Evolutionary conservation across 1,140 invertebrate species (phyloP), one percentile per base, ranked within the genome.

Genomic region (Contarinia nasturtii): DNA sequence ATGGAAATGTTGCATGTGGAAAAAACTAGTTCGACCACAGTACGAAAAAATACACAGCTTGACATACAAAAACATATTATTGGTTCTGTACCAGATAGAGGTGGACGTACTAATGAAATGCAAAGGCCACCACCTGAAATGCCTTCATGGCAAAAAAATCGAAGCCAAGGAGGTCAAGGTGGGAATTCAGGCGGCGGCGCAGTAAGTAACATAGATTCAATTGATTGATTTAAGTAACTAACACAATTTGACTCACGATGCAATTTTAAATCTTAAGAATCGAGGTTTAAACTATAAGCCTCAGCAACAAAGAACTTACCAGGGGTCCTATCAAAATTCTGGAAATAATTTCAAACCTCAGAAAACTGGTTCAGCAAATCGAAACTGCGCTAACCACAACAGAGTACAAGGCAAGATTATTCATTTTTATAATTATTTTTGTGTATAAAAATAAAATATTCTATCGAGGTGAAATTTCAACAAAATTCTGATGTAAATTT

Each of bases 51-150:
- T 57, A 89, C 86, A 0, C 73, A 77, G 56, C 82, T 79, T 52
- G 68, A 77, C 40, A 74, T 94, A 2, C 91, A 91, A 52, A 86
- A 78, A 69, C 80, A 92, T 48, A 75, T 88, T 27, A 94, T 93
- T 63, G 88, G 87, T 50, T 48, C 75, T 72, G 80, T 88, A 7
- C 85, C 85, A 2, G 85, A 96, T 63, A 70, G 92, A 58, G 92
- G 92, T 44, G 92, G 92, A 3, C 66, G 91, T 51, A 80, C 90
- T 1, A 77, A 77, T 56, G 90, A 95, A 58, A 78, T 86, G 56
- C 81, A 88, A 51, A 77, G 87, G 4, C 92, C 92, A 1, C 88
- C 90, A 5, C 88, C 88, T 11, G 92, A 95, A 70, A 94, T 95
- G 88, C 91, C 92, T 10, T 79, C 83, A 1, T 95, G 89, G 83